phyloP scores from a whole-genome alignment of 1,140 invertebrate species.

The Probaryconus sp. region DNA sequence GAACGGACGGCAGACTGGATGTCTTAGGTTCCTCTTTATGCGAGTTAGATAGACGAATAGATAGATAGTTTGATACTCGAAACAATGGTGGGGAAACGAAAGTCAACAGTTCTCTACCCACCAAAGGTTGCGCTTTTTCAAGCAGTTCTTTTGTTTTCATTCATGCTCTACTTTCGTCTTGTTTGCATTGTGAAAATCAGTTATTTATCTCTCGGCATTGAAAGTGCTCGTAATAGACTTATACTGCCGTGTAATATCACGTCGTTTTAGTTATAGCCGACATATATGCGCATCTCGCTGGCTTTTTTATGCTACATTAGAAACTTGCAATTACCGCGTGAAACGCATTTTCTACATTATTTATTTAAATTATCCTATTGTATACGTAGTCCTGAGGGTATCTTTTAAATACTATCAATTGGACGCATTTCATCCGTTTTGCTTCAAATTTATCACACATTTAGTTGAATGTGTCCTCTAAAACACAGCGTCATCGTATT shows the following conservation, averaged over 20 bases:
- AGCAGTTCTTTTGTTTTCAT: slow-evolving; percentile 62
- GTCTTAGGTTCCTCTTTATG: slow-evolving; percentile 7
- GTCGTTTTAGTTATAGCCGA: slow-evolving; percentile 32
- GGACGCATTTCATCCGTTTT: too few species aligned
- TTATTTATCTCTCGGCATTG: slow-evolving; percentile 61
- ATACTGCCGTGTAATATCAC: slow-evolving; percentile 45
- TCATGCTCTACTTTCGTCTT: slow-evolving; percentile 62
- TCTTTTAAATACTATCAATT: too few species aligned
- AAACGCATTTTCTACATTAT: slow-evolving; percentile 39
- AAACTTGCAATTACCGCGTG: slow-evolving; percentile 47
- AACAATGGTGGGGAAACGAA: slow-evolving; percentile 61
- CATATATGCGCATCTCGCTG: slow-evolving; percentile 36
- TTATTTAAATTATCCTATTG: background rate
- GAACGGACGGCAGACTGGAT: slow-evolving; percentile 10
- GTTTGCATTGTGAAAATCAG: slow-evolving; percentile 62
- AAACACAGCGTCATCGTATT: too few species aligned
- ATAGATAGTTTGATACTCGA: slow-evolving; percentile 19
- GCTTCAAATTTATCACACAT: too few species aligned
- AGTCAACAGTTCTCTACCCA: slow-evolving; percentile 51
- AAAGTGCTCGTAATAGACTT: slow-evolving; percentile 61
- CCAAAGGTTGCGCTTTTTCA: slow-evolving; percentile 60
- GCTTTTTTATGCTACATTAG: slow-evolving; percentile 40
- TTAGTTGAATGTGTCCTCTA: too few species aligned
- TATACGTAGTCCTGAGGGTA: too few species aligned
- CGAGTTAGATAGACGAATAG: slow-evolving; percentile 26